These are phyloP conservation scores for Hyperoplus lanceolatus DNA, from an alignment of 2,797 vertebrate species.

Conservation along the genomic window DNA sequence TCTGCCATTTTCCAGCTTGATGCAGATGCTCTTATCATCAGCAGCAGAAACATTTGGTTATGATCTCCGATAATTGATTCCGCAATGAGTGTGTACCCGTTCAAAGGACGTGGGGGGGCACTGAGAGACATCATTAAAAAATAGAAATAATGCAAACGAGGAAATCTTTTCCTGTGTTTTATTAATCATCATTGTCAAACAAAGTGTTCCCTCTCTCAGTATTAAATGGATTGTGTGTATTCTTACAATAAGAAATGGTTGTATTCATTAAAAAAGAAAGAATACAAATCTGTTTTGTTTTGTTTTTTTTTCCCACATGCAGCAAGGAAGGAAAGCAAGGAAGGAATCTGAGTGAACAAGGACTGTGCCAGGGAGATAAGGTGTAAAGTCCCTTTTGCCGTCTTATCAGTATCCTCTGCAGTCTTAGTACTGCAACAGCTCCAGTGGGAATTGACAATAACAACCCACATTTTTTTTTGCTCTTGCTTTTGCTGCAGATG, in stretches of 20 bases:
- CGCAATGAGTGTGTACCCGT: slow-evolving; percentile 40
- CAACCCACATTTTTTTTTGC: slow-evolving; percentile 61
- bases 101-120: slow-evolving; percentile 44
- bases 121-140: slow-evolving; percentile 64
- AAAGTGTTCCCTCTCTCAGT: slow-evolving; percentile 53
- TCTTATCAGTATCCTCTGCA: slow-evolving; percentile 84
- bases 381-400: slow-evolving; percentile 77
- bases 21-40: slow-evolving; percentile 68
- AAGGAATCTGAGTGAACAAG: slow-evolving; percentile 78
- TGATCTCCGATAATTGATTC: slow-evolving; percentile 78
- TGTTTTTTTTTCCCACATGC: slow-evolving; percentile 57
- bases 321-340: slow-evolving; percentile 68
- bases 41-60: slow-evolving; percentile 70
- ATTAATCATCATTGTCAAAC: slow-evolving; percentile 61
- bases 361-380: slow-evolving; percentile 85
- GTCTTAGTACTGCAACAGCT: slow-evolving; percentile 78
- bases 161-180: slow-evolving; percentile 53
- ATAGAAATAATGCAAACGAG: slow-evolving; percentile 54
- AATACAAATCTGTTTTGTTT: slow-evolving; percentile 70
- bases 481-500: slow-evolving; percentile 71
- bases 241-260: slow-evolving; percentile 64
- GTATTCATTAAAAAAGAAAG: slow-evolving; percentile 71
- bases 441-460: slow-evolving; percentile 80
- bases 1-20: slow-evolving; percentile 48
- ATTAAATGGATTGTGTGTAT: slow-evolving; percentile 66